Base-by-base conservation (phyloP, 2,113 vertebrate species). In the Hypocryptadius cinnamomeus region DNA sequence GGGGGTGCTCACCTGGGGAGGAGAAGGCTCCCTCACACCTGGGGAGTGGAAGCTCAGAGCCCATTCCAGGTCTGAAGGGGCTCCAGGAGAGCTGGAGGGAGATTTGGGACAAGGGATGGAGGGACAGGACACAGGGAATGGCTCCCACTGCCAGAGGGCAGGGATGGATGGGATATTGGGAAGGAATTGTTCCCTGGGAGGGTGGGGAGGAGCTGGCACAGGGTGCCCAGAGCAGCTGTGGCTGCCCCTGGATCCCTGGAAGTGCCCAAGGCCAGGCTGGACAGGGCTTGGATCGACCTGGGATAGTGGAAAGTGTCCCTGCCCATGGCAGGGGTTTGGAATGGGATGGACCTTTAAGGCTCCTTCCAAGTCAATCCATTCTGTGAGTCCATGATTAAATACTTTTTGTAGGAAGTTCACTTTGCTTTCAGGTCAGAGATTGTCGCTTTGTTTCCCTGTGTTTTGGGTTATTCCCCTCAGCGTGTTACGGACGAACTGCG, bases 401-500 rank as follows among this genome's bases (percentile, higher is more conserved):
- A 24, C 45, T 19, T 53, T 8, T 20, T 53, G 5, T 45, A 5
- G 39, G 13, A 51, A 5, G 5, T 4, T 2, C 22, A 22, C 40
- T 59, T 85, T 7, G 10, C 31, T 63, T 40, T 37, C n/a, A n/a
- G 11, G 40, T 64, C 7, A 6, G 33, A 45, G 21, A 4, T 28
- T 6, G 28, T 61, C 25, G 3, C 17, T 70, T 76, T 13, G 4
- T 82, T 86, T 69, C 33, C 47, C 28, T 16, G 15, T 15, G 5
- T 60, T 89, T 53, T n/a, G 45, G 61, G 11, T 73, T 59, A 14
- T 68, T 66, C 51, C 19, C 8, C 40, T 79, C 48, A 2, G 22
- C 0, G 15, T 15, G 69, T 42, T 66, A 13, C 0, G 2, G 66
- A 15, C 15, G 5, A 51, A 63, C 90, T 50, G 65, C 0, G 15